phyloP scores from a whole-genome alignment of 1,140 invertebrate species.

The Formica exsecta region DNA sequence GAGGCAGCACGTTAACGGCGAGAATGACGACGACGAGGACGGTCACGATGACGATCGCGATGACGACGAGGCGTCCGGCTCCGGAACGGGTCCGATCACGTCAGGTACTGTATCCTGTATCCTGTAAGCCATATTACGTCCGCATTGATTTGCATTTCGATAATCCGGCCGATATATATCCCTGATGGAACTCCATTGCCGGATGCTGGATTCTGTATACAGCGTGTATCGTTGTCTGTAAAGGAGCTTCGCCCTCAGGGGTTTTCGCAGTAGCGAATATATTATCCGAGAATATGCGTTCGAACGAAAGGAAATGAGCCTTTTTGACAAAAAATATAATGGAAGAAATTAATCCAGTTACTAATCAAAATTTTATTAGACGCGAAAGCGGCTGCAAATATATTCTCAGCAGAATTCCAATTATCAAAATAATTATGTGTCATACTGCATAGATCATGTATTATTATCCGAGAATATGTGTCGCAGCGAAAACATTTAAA shows the following conservation, averaged over 20 bases:
- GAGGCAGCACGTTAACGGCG: constrained; percentile 73
- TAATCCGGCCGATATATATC: not conserved
- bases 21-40: constrained; percentile 79
- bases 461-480: not conserved
- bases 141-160: constrained; percentile 51
- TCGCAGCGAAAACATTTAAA: not conserved
- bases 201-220: not conserved
- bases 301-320: too few species aligned
- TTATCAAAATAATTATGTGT: not conserved
- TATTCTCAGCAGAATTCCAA: not conserved
- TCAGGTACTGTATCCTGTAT: constrained; percentile 62
- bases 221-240: constrained; percentile 32
- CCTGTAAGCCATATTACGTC: not conserved
- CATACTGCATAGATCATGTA: not conserved
- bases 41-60: constrained; percentile 75
- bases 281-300: not conserved
- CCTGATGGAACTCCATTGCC: constrained; percentile 3
- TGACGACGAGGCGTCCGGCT: constrained; percentile 84
- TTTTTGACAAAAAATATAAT: not conserved
- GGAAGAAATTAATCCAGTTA: not conserved
- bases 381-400: not conserved
- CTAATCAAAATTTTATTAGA: not conserved
- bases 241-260: not conserved
- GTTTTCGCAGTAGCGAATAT: not conserved
- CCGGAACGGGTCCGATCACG: constrained; percentile 81